Evolutionary conservation across 2,797 vertebrate genomes (phyloP).

Genomic region (Prionace glauca): DNA sequence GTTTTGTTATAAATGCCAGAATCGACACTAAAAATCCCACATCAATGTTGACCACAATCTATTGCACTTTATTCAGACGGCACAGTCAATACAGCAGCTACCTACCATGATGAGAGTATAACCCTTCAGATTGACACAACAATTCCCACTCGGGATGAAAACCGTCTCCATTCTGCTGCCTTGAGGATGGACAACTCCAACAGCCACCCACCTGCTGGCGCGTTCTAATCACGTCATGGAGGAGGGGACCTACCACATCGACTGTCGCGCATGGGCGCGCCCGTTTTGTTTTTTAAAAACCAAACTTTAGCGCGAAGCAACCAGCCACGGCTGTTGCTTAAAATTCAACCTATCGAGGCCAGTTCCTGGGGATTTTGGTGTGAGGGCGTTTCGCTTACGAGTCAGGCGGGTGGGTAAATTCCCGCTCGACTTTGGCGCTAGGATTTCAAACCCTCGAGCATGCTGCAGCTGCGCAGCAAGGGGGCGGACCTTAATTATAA

Average conservation of each 20-base stretch:
- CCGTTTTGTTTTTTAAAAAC: background rate
- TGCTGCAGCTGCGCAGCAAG: background rate
- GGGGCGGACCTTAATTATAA: background rate
- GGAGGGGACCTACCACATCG: background rate
- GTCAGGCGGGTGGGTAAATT: background rate
- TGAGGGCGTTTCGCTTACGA: background rate
- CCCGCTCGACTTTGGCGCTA: background rate
- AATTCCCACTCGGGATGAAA: slow-evolving; percentile 9
- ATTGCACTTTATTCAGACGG: background rate
- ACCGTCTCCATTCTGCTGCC: fast-evolving
- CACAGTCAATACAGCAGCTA: background rate
- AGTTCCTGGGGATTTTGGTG: background rate
- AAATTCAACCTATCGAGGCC: background rate
- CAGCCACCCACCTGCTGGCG: fast-evolving
- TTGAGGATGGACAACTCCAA: fast-evolving
- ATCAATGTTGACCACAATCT: background rate
- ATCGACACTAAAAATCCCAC: background rate
- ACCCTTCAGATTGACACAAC: slow-evolving; percentile 46
- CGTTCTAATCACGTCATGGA: background rate
- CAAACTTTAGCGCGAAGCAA: background rate
- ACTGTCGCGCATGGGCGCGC: background rate
- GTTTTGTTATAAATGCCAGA: background rate
- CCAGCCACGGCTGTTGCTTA: background rate
- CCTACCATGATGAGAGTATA: slow-evolving; percentile 59
- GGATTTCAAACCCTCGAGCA: background rate